Evolutionary conservation across 2,888 invertebrate species (phyloP), one percentile per base, ranked within the genome.

Genomic region (Notocelia uddmanniana): DNA sequence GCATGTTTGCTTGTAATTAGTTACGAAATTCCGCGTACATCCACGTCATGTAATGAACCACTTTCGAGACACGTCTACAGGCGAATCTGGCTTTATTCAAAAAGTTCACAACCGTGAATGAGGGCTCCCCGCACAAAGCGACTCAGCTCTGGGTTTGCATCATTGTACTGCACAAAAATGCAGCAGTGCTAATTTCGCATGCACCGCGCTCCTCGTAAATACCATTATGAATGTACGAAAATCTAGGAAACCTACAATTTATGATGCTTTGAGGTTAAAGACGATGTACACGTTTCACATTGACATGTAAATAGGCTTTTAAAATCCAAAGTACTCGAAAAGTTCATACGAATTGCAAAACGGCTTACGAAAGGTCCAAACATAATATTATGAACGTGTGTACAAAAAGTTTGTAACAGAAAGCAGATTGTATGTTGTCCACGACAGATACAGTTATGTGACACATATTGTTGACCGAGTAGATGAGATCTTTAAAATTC

Each of bases 161-260:
- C 89, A 91, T 91, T 91, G 91, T 92, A 85, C 84, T 83, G 76
- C 82, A 90, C 88, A 90, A 91, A 92, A 91, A 90, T 87, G 85
- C 87, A 86, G 84, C 85, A 85, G 83, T 85, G 83, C 89, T 89
- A 91, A 91, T 91, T 91, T 89, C 81, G 83, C 83, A 90, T 90
- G 87, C 88, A 83, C 85, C 77, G 81, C 79, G 81, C 83, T 84
- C 76, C 83, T 82, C 75, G 76, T 86, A 89, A 87, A 89, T 88
- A 81, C 82, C 79, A 87, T 90, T 90, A 89, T 84, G 83, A 81
- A 83, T 81, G 83, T 83, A 82, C 76, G 77, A 80, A 76, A 76
- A 73, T 81, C 81, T 78, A 72, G 77, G 81, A 80, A 76, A 80
- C 77, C 82, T 80, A 77, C 48, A 34, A 66, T 60, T 59, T 37